Conservation (phyloP, 2,797 vertebrate species). For the Crenuchus spilurus region DNA sequence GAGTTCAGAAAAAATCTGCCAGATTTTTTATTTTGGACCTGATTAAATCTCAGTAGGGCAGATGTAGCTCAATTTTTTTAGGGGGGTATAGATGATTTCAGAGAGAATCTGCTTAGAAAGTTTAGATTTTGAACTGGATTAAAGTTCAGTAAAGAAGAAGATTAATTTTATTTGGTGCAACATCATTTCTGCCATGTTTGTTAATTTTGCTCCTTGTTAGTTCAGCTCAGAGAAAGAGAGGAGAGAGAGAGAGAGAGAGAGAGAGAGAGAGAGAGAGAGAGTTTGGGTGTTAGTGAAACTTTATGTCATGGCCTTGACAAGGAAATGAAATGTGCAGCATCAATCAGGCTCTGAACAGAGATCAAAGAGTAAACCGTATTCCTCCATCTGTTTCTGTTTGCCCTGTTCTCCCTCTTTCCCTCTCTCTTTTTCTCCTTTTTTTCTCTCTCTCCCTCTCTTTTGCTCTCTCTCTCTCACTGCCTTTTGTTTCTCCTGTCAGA, state of each 20-base stretch:
- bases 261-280: slow-evolving; percentile 16
- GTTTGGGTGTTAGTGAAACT: slow-evolving; percentile 57
- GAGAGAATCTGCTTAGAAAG: no score
- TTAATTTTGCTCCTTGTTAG: no score
- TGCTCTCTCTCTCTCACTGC: slow-evolving; percentile 10
- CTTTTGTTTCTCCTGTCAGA: slow-evolving; percentile 53
- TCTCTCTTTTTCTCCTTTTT: slow-evolving; percentile 29
- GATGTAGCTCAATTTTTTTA: no score
- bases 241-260: background rate
- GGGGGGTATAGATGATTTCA: no score
- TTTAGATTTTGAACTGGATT: no score
- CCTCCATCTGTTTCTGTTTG: slow-evolving; percentile 58
- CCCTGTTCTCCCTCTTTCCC: slow-evolving; percentile 43
- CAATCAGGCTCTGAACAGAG: slow-evolving; percentile 61
- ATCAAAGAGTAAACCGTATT: slow-evolving; percentile 65
- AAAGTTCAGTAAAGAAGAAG: no score
- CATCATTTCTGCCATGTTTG: no score
- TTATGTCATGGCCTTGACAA: slow-evolving; percentile 66
- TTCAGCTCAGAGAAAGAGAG: background rate
- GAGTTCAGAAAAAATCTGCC: no score
- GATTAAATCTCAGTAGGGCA: no score
- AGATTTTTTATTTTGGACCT: no score
- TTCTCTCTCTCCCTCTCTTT: slow-evolving; percentile 1
- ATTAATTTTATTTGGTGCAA: no score
- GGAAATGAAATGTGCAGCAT: slow-evolving; percentile 64